phyloP scores from a whole-genome alignment of 2,797 vertebrate species.

The Ptychadena robeensis region DNA sequence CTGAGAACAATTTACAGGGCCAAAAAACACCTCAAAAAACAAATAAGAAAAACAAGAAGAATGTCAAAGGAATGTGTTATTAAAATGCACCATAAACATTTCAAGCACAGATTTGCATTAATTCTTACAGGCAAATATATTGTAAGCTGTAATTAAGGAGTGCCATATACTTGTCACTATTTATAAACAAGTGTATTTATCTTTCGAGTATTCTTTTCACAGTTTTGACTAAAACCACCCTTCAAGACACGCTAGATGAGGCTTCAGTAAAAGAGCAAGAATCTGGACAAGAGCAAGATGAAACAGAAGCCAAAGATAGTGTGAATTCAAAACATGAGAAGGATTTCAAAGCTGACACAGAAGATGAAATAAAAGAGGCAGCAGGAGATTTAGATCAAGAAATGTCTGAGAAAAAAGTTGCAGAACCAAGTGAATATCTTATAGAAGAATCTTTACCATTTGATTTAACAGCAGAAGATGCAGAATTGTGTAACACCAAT shows the following conservation, averaged over 20 bases:
- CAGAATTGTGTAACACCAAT: background rate
- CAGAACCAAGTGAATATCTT: slow-evolving; percentile 5
- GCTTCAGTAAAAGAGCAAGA: background rate
- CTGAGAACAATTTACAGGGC: too few species aligned
- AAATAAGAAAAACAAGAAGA: too few species aligned
- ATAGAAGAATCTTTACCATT: background rate
- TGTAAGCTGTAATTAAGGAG: background rate
- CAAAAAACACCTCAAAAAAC: too few species aligned
- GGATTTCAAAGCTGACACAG: background rate
- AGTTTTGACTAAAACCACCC: background rate
- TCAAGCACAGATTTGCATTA: too few species aligned
- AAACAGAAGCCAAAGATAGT: background rate
- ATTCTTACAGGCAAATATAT: too few species aligned
- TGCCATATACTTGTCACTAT: background rate
- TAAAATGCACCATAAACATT: too few species aligned
- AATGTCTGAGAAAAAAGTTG: background rate
- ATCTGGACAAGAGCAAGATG: background rate
- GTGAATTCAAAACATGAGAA: background rate
- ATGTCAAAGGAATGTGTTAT: too few species aligned
- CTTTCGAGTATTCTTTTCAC: background rate
- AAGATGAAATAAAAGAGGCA: background rate
- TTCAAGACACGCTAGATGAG: background rate
- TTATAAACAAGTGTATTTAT: background rate
- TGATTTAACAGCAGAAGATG: background rate
- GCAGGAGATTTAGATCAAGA: background rate